Conservation (phyloP, 2,797 vertebrate species). For the Platalea minor region DNA sequence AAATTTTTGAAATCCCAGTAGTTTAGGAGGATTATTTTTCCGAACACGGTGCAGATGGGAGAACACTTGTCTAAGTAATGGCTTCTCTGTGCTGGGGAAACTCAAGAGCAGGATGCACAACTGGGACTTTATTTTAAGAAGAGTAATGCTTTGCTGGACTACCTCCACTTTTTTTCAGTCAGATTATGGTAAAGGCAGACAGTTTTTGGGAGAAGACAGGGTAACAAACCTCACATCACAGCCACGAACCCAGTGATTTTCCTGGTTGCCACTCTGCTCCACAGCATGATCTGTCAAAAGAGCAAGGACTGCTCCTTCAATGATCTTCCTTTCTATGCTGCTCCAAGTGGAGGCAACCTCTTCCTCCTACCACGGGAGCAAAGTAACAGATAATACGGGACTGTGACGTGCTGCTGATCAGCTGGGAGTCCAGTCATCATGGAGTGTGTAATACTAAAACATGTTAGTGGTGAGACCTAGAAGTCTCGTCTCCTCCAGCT, state of each 20-base stretch:
- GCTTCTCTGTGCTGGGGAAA: neutral
- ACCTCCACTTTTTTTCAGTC: neutral
- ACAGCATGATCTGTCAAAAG: neutral
- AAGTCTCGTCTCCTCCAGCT: neutral
- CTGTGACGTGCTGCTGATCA: neutral
- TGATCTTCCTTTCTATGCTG: neutral
- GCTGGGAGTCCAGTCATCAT: neutral
- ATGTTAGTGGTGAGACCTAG: fast-evolving
- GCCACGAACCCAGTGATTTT: neutral
- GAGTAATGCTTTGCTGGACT: neutral
- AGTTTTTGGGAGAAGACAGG: neutral
- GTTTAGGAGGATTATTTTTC: constrained; percentile 28
- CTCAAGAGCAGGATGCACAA: neutral
- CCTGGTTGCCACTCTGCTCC: neutral
- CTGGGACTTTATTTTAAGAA: neutral
- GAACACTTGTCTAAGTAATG: neutral
- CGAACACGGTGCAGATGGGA: neutral
- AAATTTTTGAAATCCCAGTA: constrained; percentile 10
- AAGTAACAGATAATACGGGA: neutral
- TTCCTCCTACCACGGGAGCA: neutral
- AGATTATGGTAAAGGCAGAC: neutral
- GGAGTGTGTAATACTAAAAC: neutral
- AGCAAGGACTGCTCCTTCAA: neutral
- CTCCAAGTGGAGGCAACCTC: neutral
- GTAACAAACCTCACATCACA: neutral